Evolutionary conservation across 2,888 invertebrate species (phyloP).

Genomic region (Ectobius pallidus): DNA sequence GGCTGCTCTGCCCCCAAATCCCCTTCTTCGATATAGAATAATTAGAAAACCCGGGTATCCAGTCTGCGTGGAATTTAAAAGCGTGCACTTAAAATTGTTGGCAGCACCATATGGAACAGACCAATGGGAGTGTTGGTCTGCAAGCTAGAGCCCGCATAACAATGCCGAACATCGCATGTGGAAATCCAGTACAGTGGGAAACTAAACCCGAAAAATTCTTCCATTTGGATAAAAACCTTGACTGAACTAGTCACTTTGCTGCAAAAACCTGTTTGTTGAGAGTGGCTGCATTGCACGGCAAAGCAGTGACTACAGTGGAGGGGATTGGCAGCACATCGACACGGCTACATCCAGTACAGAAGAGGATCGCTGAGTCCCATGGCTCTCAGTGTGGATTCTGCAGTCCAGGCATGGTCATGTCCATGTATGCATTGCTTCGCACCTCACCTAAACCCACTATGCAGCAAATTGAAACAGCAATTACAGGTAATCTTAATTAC

Average conservation of each 20-base stretch:
- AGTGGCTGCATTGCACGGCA: conserved; percentile 83
- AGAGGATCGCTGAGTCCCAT: conserved; percentile 85
- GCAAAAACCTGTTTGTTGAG: conserved; percentile 92
- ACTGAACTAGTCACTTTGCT: conserved; percentile 71
- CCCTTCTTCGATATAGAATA: too few relatives aligned
- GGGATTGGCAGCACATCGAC: conserved; percentile 85
- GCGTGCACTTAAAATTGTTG: too few relatives aligned
- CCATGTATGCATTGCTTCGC: conserved; percentile 88
- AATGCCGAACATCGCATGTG: too few relatives aligned
- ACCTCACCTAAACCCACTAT: conserved; percentile 65
- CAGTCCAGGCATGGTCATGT: conserved; percentile 97
- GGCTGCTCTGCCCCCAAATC: too few relatives aligned
- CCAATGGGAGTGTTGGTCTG: too few relatives aligned
- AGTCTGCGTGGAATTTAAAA: too few relatives aligned
- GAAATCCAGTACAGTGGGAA: too few relatives aligned
- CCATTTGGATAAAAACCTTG: too few relatives aligned
- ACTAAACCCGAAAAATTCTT: too few relatives aligned
- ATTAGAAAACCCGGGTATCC: too few relatives aligned
- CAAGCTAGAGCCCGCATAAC: too few relatives aligned
- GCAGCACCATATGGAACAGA: too few relatives aligned
- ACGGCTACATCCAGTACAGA: conserved; percentile 84
- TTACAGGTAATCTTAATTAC: conserved; percentile 68
- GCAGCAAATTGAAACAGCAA: conserved; percentile 76
- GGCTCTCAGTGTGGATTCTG: conserved; percentile 97
- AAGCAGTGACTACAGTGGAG: conserved; percentile 91